A percentile compares a stretch with the other conserved stretches of the same genome.
Evolutionary conservation across 2,113 vertebrate genomes (phyloP).

Genomic region (Plotosus lineatus): DNA sequence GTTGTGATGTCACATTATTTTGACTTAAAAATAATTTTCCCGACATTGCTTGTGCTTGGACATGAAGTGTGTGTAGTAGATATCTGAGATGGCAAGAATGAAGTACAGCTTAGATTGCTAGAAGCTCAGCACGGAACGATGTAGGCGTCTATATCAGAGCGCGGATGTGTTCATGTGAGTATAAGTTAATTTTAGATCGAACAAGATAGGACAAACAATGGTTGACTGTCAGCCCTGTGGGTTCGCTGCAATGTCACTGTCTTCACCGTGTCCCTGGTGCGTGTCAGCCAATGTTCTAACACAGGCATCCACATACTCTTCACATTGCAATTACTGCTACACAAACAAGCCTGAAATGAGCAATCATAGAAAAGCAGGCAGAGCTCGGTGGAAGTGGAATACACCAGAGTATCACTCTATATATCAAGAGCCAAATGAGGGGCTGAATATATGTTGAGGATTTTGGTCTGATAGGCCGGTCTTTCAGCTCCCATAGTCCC

Average conservation of each 20-base stretch:
- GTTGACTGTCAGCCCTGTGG: neutral
- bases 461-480: slow-evolving; percentile 9
- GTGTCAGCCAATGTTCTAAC: neutral
- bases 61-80: neutral
- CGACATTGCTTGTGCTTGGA: neutral
- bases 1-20: slow-evolving; percentile 6
- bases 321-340: slow-evolving; percentile 17
- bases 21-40: neutral
- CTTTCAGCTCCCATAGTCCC: slow-evolving; percentile 25
- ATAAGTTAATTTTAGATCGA: neutral
- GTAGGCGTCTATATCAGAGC: neutral
- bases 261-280: neutral
- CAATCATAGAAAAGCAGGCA: slow-evolving; percentile 16
- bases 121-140: neutral
- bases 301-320: neutral
- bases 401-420: neutral
- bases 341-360: slow-evolving; percentile 14
- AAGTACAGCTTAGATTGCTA: neutral
- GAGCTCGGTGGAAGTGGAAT: neutral
- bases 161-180: neutral
- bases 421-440: slow-evolving; percentile 12
- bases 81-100: neutral
- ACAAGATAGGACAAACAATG: neutral
- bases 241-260: slow-evolving; percentile 1
- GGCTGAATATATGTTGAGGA: neutral